phyloP scores from a whole-genome alignment of 2,888 invertebrate species.

The Zonitis immaculata region DNA sequence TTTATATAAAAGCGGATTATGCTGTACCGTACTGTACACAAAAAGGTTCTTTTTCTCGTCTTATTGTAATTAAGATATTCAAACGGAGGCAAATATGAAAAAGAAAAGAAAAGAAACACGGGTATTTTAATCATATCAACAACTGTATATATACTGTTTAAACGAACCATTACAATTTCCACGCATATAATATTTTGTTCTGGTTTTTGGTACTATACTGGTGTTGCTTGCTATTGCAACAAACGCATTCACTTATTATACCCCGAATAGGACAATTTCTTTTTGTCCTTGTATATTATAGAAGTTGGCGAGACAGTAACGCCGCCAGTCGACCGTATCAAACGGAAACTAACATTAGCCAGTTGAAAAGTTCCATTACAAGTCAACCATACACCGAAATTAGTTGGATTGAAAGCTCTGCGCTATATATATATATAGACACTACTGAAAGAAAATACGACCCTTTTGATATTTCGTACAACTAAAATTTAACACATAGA shows the following conservation, averaged over 20 bases:
- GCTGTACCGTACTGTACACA: no score
- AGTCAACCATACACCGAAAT: slow-evolving; percentile 41
- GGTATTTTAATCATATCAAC: no score
- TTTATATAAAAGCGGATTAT: neutral
- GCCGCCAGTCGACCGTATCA: slow-evolving; percentile 24
- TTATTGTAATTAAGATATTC: no score
- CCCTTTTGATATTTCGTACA: slow-evolving; percentile 8
- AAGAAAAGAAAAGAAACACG: no score
- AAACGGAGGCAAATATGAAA: no score
- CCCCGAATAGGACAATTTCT: slow-evolving; percentile 14
- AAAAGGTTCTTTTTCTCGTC: neutral
- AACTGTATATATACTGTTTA: neutral
- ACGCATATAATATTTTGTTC: neutral
- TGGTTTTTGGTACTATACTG: neutral
- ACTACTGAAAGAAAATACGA: slow-evolving; percentile 15
- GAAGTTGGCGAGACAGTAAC: slow-evolving; percentile 15
- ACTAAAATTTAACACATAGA: slow-evolving; percentile 13
- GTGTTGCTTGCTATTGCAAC: neutral
- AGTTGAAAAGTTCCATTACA: slow-evolving; percentile 40
- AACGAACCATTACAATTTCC: neutral
- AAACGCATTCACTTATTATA: no score
- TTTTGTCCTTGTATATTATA: slow-evolving; percentile 9
- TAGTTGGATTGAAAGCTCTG: slow-evolving; percentile 36
- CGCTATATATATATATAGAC: no score
- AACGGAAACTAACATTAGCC: slow-evolving; percentile 37